phyloP scores from a whole-genome alignment of 2,888 invertebrate species.

The Eristalinus sepulchralis region DNA sequence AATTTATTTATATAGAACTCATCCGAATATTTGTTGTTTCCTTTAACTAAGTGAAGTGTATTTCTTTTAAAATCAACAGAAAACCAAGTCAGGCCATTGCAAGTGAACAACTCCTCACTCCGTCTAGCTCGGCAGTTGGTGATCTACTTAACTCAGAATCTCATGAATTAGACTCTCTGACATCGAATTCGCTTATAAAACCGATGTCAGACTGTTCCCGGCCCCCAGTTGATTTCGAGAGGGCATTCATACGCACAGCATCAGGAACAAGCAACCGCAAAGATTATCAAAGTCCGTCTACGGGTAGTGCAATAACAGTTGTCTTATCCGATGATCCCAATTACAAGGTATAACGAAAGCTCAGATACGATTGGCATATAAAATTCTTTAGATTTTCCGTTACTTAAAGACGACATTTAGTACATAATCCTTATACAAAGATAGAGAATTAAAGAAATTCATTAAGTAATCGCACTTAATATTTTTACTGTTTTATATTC shows the following conservation, averaged over 20 bases:
- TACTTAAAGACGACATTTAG: conserved; percentile 6
- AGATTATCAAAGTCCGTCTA: conserved; percentile 83
- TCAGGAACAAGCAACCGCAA: conserved; percentile 61
- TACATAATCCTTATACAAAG: conserved; percentile 49
- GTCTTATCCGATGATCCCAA: conserved; percentile 83
- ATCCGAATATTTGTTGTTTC: too few relatives aligned
- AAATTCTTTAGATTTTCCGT: background rate
- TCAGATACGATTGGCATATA: background rate
- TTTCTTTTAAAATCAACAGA: conserved; percentile 64
- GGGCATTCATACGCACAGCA: conserved; percentile 75
- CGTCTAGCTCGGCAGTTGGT: conserved; percentile 80
- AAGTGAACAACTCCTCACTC: conserved; percentile 80
- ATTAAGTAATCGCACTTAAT: conserved; percentile 30
- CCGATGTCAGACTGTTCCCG: conserved; percentile 78
- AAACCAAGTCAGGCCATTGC: conserved; percentile 79
- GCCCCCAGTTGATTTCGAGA: conserved; percentile 76
- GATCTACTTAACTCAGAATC: conserved; percentile 80
- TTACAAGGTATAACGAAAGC: conserved; percentile 43
- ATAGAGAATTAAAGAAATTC: conserved; percentile 1
- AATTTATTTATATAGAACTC: too few relatives aligned
- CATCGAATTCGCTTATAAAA: conserved; percentile 79
- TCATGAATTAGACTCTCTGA: conserved; percentile 80
- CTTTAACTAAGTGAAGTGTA: background rate
- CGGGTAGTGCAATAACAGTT: conserved; percentile 85
- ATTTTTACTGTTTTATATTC: conserved; percentile 54